Evolutionary conservation across 2,888 invertebrate species (phyloP).

Genomic region (Hetaerina titia): DNA sequence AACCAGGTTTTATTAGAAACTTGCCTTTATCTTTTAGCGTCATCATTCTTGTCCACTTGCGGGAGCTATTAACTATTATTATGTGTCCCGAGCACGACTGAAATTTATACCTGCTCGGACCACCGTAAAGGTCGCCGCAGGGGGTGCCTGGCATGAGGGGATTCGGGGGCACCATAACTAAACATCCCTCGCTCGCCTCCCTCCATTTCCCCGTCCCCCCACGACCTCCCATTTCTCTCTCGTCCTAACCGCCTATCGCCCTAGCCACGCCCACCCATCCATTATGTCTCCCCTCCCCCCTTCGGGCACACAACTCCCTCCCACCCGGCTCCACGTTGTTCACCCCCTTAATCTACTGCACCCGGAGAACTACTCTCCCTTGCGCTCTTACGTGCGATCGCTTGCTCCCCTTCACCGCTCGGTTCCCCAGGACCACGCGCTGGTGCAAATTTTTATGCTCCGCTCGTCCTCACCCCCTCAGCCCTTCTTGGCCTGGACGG

Average conservation of each 20-base stretch:
- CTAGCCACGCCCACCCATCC: background rate
- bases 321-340: background rate
- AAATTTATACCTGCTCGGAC: background rate
- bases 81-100: background rate
- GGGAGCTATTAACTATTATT: background rate
- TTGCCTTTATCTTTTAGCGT: background rate
- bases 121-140: background rate
- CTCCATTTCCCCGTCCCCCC: background rate
- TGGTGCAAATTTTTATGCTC: background rate
- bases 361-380: background rate
- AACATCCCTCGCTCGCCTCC: background rate
- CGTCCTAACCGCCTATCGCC: background rate
- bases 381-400: background rate
- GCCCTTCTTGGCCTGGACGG: background rate
- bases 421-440: background rate
- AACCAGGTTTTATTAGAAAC: background rate
- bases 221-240: background rate
- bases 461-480: background rate
- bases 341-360: background rate
- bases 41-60: conserved; percentile 14
- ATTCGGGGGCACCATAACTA: background rate
- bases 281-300: background rate
- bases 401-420: background rate
- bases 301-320: background rate
- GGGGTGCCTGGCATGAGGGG: background rate